Evolutionary conservation across 1,140 invertebrate species (phyloP), one percentile per base, ranked within the genome.

Genomic region (Macrobrachium nipponense): DNA sequence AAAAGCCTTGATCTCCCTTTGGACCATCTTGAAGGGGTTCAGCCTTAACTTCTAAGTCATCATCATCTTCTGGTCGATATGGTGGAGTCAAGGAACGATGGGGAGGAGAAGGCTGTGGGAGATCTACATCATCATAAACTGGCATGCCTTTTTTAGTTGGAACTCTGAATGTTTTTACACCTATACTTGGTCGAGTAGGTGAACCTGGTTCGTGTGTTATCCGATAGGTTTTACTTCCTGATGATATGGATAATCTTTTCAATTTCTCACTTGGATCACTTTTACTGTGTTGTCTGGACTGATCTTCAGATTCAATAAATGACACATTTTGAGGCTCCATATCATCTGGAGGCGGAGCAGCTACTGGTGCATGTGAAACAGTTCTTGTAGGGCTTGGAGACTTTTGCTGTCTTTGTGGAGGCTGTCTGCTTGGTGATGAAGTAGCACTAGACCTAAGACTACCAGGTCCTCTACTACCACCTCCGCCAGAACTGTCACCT

Each of bases 281-380:
- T 59, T 62, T 80, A 60, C 85, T 80, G 51, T 83, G 36, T 66
- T 75, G 61, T 80, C 59, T 62, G 20, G 68, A 66, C 23, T 77
- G 73, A 79, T 87, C 82, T 20, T 60, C 92, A 90, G 94, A 94
- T 91, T 96, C 96, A 89, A 97, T 97, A 90, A 97, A 98, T 58
- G 96, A 97, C 89, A 97, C 97, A 92, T 95, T 97, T 91, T 97
- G 96, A 12, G 96, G 96, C 90, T 96, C 96, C 95, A 96, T 96
- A 89, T 96, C 95, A 90, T 96, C 95, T 68, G 93, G 93, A 89
- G 95, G 91, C 86, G 95, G 94, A 83, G 94, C 92, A 83, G 94
- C 93, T 77, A 95, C 92, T 15, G 93, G 93, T 15, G 93, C 92
- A 87, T 94, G 94, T 15, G 93, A 91, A 10, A 92, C 90, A 89